Conservation (phyloP, 2,888 invertebrate genomes). For the Sympetrum striolatum region DNA sequence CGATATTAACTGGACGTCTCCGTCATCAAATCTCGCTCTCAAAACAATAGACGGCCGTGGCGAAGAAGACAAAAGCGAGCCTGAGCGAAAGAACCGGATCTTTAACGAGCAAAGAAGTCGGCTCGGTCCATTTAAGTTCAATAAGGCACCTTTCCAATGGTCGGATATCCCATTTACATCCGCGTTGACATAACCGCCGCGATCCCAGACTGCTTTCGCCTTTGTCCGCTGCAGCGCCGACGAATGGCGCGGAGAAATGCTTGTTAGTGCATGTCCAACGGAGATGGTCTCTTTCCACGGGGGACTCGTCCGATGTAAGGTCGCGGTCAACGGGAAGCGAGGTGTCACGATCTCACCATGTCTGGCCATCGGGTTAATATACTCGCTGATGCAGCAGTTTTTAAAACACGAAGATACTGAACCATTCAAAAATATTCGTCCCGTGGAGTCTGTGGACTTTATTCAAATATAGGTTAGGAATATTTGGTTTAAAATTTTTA, state of each 20-base stretch:
- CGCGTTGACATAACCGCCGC: neutral
- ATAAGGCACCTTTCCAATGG: neutral
- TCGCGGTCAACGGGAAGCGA: neutral
- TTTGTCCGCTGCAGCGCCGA: neutral
- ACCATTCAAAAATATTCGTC: too few relatives aligned
- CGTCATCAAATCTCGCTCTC: neutral
- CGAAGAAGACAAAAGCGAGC: neutral
- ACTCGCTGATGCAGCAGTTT: neutral
- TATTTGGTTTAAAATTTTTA: too few relatives aligned
- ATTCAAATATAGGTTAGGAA: too few relatives aligned
- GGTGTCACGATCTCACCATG: neutral
- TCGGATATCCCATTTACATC: neutral
- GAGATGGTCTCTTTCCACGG: neutral
- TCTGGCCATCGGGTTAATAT: neutral
- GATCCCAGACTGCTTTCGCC: neutral
- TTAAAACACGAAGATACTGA: neutral
- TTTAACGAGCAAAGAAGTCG: neutral
- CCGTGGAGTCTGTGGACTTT: too few relatives aligned
- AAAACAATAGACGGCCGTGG: neutral
- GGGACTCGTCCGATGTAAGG: neutral
- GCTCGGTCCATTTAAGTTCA: neutral
- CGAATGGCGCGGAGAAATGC: neutral
- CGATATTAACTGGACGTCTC: neutral
- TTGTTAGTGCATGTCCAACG: neutral
- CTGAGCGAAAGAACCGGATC: neutral